Conservation (phyloP, 1,140 invertebrate genomes). For the Melipona quadrifasciata region DNA sequence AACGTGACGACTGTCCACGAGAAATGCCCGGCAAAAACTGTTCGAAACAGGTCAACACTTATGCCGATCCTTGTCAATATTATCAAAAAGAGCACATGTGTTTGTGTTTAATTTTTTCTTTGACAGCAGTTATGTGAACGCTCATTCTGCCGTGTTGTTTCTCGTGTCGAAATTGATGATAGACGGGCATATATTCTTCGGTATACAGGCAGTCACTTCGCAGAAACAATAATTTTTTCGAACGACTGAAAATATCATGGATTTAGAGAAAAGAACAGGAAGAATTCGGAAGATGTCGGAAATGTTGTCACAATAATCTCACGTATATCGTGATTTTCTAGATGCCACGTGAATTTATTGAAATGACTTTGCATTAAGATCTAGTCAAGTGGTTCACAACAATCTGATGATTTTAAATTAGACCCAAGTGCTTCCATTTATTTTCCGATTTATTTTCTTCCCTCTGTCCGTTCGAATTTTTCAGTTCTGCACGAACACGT, state of each 20-base stretch:
- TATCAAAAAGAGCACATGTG: constrained; percentile 9
- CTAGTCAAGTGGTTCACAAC: constrained; percentile 46
- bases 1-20: background rate
- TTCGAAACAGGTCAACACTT: background rate
- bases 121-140: background rate
- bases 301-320: background rate
- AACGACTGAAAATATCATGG: background rate
- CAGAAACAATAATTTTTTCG: background rate
- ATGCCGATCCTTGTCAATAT: background rate
- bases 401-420: constrained; percentile 8
- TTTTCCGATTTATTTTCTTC: background rate
- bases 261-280: background rate
- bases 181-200: background rate
- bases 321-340: constrained; percentile 11
- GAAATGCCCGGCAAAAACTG: background rate
- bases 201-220: background rate
- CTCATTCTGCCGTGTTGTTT: background rate
- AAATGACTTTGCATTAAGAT: constrained; percentile 62
- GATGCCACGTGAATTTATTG: constrained; percentile 56
- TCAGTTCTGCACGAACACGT: background rate
- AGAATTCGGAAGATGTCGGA: background rate
- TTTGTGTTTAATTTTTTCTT: constrained; percentile 6
- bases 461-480: background rate
- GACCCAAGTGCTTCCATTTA: background rate
- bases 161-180: background rate